phyloP scores from a whole-genome alignment of 2,888 invertebrate species.

The Iphiclides podalirius region DNA sequence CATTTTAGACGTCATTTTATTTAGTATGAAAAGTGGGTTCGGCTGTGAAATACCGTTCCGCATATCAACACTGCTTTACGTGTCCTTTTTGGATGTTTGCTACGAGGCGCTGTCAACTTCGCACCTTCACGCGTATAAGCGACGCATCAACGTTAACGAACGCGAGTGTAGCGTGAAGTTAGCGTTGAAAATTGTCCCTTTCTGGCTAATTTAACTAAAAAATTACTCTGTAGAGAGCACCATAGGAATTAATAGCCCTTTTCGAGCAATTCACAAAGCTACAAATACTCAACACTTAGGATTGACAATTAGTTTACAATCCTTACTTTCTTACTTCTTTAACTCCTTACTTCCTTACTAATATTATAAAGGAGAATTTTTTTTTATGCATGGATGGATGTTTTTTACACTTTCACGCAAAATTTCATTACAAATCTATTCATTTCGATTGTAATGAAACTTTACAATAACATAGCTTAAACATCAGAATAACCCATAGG shows the following conservation, averaged over 20 bases:
- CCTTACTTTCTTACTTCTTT: too few species aligned
- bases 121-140: constrained; percentile 54
- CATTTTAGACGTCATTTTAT: neutral
- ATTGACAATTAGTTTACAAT: too few species aligned
- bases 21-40: neutral
- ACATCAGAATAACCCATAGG: too few species aligned
- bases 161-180: constrained; percentile 49
- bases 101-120: constrained; percentile 27
- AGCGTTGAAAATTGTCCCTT: constrained; percentile 54
- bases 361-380: too few species aligned
- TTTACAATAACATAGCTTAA: too few species aligned
- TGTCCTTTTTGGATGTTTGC: constrained; percentile 17
- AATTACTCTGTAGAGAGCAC: neutral
- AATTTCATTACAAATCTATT: too few species aligned
- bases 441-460: too few species aligned
- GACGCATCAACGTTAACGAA: constrained; percentile 44
- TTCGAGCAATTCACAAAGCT: too few species aligned
- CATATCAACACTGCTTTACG: neutral
- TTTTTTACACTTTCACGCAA: too few species aligned
- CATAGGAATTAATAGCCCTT: neutral
- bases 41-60: neutral
- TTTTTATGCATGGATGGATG: too few species aligned
- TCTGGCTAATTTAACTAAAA: constrained; percentile 12
- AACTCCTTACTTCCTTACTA: too few species aligned
- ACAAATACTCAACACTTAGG: too few species aligned